Percentiles rank a stretch among this genome's conserved stretches.
phyloP scores from a whole-genome alignment of 2,888 invertebrate species.

The Schizotus pectinicornis region DNA sequence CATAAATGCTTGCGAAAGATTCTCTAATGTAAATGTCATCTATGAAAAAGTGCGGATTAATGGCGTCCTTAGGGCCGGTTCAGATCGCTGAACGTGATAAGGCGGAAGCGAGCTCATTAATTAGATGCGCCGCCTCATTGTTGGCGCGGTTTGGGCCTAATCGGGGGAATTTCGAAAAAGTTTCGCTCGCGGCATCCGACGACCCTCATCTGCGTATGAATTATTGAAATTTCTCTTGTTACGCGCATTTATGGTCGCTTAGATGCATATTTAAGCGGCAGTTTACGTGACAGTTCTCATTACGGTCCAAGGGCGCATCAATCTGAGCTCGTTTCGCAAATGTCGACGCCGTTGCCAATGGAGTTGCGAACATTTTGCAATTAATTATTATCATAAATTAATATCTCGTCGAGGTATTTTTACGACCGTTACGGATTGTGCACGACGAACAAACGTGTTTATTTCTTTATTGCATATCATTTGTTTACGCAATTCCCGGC shows the following conservation, averaged over 20 bases:
- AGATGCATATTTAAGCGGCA: constrained; percentile 18
- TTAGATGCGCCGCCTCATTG: constrained; percentile 15
- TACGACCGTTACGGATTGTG: constrained; percentile 38
- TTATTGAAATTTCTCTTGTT: constrained; percentile 23
- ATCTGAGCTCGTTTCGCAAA: constrained; percentile 18
- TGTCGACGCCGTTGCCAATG: constrained; percentile 17
- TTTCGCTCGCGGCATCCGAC: not conserved
- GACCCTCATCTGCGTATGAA: constrained; percentile 20
- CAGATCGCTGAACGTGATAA: constrained; percentile 14
- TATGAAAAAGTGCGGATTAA: constrained; percentile 32
- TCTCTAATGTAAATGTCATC: constrained; percentile 41
- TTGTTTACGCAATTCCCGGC: constrained; percentile 26
- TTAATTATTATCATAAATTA: constrained; percentile 26
- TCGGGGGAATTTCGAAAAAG: too few relatives aligned
- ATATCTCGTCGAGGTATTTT: constrained; percentile 37
- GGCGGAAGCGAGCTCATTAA: constrained; percentile 8
- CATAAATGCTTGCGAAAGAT: constrained; percentile 38
- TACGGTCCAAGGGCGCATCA: constrained; percentile 26
- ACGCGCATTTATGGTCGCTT: constrained; percentile 6
- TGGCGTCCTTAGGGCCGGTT: constrained; percentile 20
- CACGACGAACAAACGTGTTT: constrained; percentile 36
- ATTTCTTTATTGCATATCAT: constrained; percentile 27
- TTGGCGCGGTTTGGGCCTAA: not conserved
- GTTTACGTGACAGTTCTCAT: constrained; percentile 29
- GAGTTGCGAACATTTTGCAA: constrained; percentile 24